phyloP scores from a whole-genome alignment of 2,797 vertebrate genomes.

The Yasuhikotakia modesta region DNA sequence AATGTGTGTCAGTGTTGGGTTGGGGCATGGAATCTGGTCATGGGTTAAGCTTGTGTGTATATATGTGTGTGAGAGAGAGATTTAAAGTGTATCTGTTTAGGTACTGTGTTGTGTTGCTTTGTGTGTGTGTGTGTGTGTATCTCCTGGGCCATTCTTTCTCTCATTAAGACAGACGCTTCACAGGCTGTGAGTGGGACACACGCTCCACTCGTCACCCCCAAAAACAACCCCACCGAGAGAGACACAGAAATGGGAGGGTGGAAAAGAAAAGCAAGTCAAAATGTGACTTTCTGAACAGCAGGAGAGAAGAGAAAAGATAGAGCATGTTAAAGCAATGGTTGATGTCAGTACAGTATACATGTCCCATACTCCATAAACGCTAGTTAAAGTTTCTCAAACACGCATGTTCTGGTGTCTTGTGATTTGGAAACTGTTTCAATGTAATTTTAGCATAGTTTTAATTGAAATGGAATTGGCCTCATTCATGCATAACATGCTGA shows the following conservation, averaged over 20 bases:
- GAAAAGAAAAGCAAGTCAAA: constrained; percentile 49
- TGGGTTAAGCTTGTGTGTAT: constrained; percentile 36
- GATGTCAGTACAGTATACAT: neutral
- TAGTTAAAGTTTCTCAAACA: constrained; percentile 7
- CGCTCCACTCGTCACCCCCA: constrained; percentile 78
- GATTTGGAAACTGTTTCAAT: constrained; percentile 28
- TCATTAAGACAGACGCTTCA: constrained; percentile 81
- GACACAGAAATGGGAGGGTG: constrained; percentile 73
- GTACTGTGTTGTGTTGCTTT: constrained; percentile 44
- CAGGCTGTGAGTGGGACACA: constrained; percentile 81
- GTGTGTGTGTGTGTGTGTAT: constrained; percentile 28
- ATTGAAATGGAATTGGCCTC: constrained; percentile 33
- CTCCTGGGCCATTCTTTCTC: constrained; percentile 49
- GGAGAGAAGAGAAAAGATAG: constrained; percentile 54
- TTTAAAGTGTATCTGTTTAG: constrained; percentile 55
- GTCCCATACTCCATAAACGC: neutral
- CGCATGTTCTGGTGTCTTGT: constrained; percentile 36
- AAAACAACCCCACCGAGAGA: constrained; percentile 73
- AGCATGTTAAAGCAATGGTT: neutral
- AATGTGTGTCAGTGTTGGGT: neutral
- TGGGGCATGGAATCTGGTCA: neutral
- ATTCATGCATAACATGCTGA: constrained; percentile 41
- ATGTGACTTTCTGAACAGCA: constrained; percentile 33
- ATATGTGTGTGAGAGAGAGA: constrained; percentile 8
- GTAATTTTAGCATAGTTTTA: constrained; percentile 40